phyloP scores from a whole-genome alignment of 2,113 vertebrate species.

The Coryphaenoides rupestris region DNA sequence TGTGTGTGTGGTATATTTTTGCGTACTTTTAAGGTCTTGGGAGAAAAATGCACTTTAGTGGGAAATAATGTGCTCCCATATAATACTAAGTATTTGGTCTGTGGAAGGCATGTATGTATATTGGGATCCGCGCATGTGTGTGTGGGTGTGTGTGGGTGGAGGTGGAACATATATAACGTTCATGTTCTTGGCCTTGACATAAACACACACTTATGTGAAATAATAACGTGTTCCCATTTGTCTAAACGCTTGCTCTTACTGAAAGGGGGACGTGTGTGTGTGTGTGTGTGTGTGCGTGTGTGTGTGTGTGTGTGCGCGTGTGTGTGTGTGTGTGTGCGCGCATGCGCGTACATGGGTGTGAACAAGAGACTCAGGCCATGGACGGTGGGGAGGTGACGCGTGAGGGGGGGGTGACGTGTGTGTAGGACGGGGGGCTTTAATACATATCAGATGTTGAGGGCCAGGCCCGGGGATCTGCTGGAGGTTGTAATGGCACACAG shows the following conservation, averaged over 20 bases:
- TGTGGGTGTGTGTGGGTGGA: background rate
- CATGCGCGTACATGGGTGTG: too few relatives aligned
- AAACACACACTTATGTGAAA: constrained; percentile 1
- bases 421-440: constrained; percentile 41
- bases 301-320: background rate
- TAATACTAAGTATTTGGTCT: too few relatives aligned
- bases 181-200: background rate
- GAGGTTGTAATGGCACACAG: constrained; percentile 27
- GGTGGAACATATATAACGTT: too few relatives aligned
- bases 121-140: background rate
- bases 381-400: background rate
- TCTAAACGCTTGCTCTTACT: too few relatives aligned
- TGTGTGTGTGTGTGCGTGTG: background rate
- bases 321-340: background rate
- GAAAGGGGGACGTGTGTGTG: constrained; percentile 4
- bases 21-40: constrained; percentile 2
- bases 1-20: background rate
- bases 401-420: too few relatives aligned
- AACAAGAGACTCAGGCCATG: background rate
- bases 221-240: too few relatives aligned
- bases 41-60: background rate
- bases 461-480: constrained; percentile 24
- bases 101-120: background rate
- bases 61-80: background rate
- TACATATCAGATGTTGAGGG: constrained; percentile 64